phyloP scores from a whole-genome alignment of 2,797 vertebrate species.

The Danio tinwini region DNA sequence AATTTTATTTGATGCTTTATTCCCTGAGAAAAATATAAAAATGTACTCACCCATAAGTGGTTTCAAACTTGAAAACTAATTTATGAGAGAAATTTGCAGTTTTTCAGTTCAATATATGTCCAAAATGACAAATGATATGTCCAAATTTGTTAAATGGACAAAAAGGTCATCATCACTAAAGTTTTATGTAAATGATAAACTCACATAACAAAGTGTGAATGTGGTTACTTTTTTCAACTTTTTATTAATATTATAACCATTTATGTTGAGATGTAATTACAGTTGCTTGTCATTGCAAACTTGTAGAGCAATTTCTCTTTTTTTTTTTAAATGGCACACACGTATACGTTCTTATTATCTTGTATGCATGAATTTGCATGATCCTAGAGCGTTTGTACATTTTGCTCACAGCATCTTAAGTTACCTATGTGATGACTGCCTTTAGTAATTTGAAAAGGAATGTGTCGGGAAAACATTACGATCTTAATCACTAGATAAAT shows the following conservation, averaged over 20 bases:
- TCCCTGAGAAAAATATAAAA: neutral
- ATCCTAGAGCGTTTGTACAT: neutral
- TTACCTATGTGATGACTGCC: slow-evolving; percentile 28
- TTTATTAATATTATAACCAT: neutral
- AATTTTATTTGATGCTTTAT: neutral
- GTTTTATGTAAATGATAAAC: neutral
- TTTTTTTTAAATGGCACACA: neutral
- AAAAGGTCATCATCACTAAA: neutral
- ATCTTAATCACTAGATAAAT: slow-evolving; percentile 45
- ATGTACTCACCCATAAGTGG: too few relatives aligned
- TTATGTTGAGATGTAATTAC: neutral
- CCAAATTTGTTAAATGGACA: too few relatives aligned
- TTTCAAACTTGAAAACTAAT: too few relatives aligned
- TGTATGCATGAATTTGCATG: neutral
- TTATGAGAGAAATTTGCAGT: too few relatives aligned
- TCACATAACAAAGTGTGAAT: neutral
- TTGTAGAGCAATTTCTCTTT: neutral
- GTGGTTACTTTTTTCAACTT: neutral
- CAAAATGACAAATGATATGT: too few relatives aligned
- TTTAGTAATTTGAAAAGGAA: slow-evolving; percentile 50
- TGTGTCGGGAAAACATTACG: slow-evolving; percentile 44
- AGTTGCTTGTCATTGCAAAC: neutral
- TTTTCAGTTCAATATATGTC: too few relatives aligned
- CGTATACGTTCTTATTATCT: neutral
- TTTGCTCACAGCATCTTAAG: slow-evolving; percentile 25